Base-by-base conservation (phyloP, 2,113 vertebrate species). In the Corvus moneduloides region DNA sequence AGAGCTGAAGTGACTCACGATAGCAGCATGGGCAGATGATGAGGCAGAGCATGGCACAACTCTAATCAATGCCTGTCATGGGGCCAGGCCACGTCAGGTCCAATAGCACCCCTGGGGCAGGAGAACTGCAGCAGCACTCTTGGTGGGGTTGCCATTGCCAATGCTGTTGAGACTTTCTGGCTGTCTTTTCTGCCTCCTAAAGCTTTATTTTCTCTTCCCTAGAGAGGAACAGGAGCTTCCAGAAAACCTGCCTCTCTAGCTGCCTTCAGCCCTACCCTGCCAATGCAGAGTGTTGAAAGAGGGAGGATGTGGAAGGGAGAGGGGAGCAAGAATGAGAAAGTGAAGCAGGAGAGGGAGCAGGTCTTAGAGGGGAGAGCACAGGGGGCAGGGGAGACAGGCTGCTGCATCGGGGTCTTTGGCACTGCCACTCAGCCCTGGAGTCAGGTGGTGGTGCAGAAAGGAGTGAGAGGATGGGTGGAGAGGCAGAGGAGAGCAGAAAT, bases 381-480 rank as follows among this genome's bases (percentile, higher is more conserved):
- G 73, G 7, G 18, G 48, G 21, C 33, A 51, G 48, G 7, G 54
- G 37, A n/a, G 5, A 11, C 55, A 87, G 28, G 37, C 41, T 76
- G 72, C 33, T 48, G 2, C 0, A 1, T 0, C 54, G 61, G 87
- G 81, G 30, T 83, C 80, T 12, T 23, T 1, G 6, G 55, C 41
- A 44, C 46, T 22, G 41, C 10, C 58, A 59, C 62, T 26, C 41
- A 54, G 58, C 2, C 1, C 35, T 64, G 43, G 48, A 52, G 20
- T 49, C 43, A 35, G 58, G n/a, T 2, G 1, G 72, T 19, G 39
- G 79, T 54, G 44, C 37, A 90, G 72, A 39, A 82, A 46, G 43
- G 48, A 91, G 43, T 2, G n/a, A 78, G 56, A 75, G 24, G 62
- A 28, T 27, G 43, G 24, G 16, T 35, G 33, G 18, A 46, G 58